Percentiles rank a stretch among this genome's conserved stretches.
These are phyloP conservation scores for Synodontis membranacea DNA, from an alignment of 2,113 vertebrate species.

Conservation along the genomic window DNA sequence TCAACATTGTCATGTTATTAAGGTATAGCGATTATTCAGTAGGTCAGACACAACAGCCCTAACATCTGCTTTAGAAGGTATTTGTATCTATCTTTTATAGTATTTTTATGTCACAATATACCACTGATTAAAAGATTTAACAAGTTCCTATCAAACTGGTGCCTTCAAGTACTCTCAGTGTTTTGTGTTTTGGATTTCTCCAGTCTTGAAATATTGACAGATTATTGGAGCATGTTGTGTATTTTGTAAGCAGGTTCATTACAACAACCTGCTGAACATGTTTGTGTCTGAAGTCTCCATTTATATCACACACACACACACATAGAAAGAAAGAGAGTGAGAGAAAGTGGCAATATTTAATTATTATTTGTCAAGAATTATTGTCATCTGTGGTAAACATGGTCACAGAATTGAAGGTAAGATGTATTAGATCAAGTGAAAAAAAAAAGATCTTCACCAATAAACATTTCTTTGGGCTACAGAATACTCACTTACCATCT, in stretches of 20 bases:
- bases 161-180: conserved; percentile 4
- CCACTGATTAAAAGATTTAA: conserved; percentile 26
- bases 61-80: conserved; percentile 11
- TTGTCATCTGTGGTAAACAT: neutral
- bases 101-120: conserved; percentile 42
- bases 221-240: conserved; percentile 17
- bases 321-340: neutral
- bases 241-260: conserved; percentile 33
- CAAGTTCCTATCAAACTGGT: conserved; percentile 30
- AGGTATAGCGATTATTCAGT: neutral
- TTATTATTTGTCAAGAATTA: neutral
- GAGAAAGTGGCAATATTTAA: neutral
- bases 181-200: conserved; percentile 1
- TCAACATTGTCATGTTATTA: neutral
- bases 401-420: neutral
- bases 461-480: neutral
- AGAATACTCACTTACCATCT: neutral
- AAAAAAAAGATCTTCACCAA: neutral
- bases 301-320: neutral
- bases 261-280: conserved; percentile 14
- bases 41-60: neutral
- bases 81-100: conserved; percentile 11
- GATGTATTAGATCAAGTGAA: too few species aligned
- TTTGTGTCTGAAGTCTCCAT: conserved; percentile 21
- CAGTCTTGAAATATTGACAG: conserved; percentile 1